A percentile compares a stretch with the other conserved stretches of the same genome.
phyloP scores from a whole-genome alignment of 2,888 invertebrate species.

The Campoletis raptor region DNA sequence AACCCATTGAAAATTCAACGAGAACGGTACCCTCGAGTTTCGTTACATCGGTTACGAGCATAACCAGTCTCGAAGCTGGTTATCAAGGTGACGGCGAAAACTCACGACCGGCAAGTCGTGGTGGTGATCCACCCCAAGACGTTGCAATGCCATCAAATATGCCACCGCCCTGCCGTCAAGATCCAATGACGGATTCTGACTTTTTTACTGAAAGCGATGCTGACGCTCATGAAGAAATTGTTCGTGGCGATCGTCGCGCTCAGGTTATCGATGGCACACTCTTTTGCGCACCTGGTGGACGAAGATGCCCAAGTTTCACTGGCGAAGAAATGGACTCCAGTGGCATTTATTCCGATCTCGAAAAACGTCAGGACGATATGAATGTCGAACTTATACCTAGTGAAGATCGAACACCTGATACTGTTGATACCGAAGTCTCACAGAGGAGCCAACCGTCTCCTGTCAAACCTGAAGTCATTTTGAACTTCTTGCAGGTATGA shows the following conservation, averaged over 20 bases:
- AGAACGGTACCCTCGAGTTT: constrained; percentile 86
- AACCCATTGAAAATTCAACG: constrained; percentile 75
- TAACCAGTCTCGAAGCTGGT: constrained; percentile 96
- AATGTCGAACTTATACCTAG: constrained; percentile 81
- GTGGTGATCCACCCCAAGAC: constrained; percentile 90
- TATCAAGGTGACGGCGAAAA: constrained; percentile 97
- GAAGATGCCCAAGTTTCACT: constrained; percentile 83
- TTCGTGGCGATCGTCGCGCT: constrained; percentile 89
- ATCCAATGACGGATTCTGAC: constrained; percentile 96
- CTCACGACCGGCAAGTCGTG: constrained; percentile 94
- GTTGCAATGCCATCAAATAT: constrained; percentile 79
- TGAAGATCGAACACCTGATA: constrained; percentile 89
- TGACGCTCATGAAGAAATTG: constrained; percentile 92
- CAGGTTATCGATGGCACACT: constrained; percentile 96
- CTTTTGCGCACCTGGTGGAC: constrained; percentile 87
- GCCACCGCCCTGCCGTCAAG: constrained; percentile 88
- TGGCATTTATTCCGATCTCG: constrained; percentile 95
- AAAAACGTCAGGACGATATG: constrained; percentile 89
- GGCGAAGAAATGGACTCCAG: constrained; percentile 96
- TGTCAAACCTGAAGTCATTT: constrained; percentile 81
- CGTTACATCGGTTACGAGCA: constrained; percentile 95
- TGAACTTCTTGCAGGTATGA: constrained; percentile 77
- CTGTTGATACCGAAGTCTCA: constrained; percentile 86
- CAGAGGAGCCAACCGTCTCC: constrained; percentile 85
- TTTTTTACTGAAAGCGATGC: constrained; percentile 96